These are phyloP conservation scores for Limnephilus lunatus DNA, from an alignment of 2,888 invertebrate genomes.

Conservation along the genomic window DNA sequence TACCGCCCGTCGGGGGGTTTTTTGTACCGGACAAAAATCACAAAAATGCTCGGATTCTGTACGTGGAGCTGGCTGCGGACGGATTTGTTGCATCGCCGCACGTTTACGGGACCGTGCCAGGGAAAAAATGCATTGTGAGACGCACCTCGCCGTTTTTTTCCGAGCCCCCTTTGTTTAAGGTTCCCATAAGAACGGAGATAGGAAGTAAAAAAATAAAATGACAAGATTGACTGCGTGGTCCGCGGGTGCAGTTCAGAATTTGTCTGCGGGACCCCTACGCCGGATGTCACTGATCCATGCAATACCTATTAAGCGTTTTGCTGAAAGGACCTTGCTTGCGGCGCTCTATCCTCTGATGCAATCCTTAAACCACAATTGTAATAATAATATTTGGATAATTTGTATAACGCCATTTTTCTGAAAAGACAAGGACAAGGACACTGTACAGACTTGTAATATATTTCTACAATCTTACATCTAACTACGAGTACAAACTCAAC, in stretches of 20 bases:
- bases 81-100: conserved; percentile 55
- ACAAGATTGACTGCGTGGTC: conserved; percentile 11
- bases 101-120: conserved; percentile 49
- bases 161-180: conserved; percentile 38
- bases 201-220: conserved; percentile 14
- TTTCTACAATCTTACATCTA: no score
- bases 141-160: conserved; percentile 39
- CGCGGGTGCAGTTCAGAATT: conserved; percentile 13
- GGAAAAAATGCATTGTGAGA: conserved; percentile 53
- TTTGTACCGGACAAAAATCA: conserved; percentile 53
- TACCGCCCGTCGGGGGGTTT: conserved; percentile 35
- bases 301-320: background rate
- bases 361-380: background rate
- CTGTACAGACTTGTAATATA: no score
- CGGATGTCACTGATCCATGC: background rate
- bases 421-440: no score
- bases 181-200: conserved; percentile 46
- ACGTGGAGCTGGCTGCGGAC: conserved; percentile 33
- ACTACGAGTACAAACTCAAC: no score
- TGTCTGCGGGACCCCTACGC: background rate
- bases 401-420: no score
- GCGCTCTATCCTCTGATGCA: background rate
- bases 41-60: conserved; percentile 58
- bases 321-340: background rate
- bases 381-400: no score